phyloP scores from a whole-genome alignment of 2,113 vertebrate genomes.

The Melanostigma gelatinosum region DNA sequence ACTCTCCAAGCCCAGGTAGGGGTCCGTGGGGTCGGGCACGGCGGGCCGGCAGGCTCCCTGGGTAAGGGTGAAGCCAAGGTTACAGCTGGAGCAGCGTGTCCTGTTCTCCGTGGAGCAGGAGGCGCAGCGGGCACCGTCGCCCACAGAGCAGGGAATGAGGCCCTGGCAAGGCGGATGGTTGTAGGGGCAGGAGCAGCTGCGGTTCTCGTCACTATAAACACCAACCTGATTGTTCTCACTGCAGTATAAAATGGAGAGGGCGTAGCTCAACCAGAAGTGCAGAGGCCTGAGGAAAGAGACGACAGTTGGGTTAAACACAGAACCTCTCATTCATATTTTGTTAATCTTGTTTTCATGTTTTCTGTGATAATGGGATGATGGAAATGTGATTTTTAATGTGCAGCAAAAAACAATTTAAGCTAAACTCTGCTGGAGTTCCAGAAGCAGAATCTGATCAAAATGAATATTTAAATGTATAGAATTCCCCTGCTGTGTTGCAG shows the following conservation, averaged over 20 bases:
- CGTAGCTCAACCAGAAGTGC: constrained; percentile 89
- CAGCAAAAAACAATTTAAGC: constrained; percentile 29
- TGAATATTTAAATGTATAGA: constrained; percentile 54
- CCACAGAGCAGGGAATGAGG: constrained; percentile 89
- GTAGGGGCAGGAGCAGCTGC: constrained; percentile 90
- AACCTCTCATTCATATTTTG: constrained; percentile 20
- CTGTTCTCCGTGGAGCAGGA: constrained; percentile 91
- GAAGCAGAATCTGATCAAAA: constrained; percentile 56
- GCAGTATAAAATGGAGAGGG: constrained; percentile 95
- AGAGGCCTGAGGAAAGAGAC: constrained; percentile 83
- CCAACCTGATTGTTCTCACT: constrained; percentile 89
- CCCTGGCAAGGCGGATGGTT: constrained; percentile 91
- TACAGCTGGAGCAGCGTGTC: constrained; percentile 92
- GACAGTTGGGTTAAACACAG: constrained; percentile 19
- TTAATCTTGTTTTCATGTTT: constrained; percentile 25
- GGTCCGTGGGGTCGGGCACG: constrained; percentile 93
- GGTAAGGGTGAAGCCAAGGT: constrained; percentile 88
- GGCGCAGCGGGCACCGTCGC: constrained; percentile 87
- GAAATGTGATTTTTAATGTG: constrained; percentile 42
- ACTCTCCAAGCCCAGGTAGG: constrained; percentile 92
- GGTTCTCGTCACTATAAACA: constrained; percentile 89
- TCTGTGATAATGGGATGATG: constrained; percentile 21
- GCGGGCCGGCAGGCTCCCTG: constrained; percentile 91
- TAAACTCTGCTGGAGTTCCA: constrained; percentile 47
- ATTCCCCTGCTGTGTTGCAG: constrained; percentile 44